A percentile compares a stretch with the other conserved stretches of the same genome.
These are phyloP conservation scores for Mormyrus hasselquistii DNA, from an alignment of 2,797 vertebrate genomes.

Conservation along the genomic window DNA sequence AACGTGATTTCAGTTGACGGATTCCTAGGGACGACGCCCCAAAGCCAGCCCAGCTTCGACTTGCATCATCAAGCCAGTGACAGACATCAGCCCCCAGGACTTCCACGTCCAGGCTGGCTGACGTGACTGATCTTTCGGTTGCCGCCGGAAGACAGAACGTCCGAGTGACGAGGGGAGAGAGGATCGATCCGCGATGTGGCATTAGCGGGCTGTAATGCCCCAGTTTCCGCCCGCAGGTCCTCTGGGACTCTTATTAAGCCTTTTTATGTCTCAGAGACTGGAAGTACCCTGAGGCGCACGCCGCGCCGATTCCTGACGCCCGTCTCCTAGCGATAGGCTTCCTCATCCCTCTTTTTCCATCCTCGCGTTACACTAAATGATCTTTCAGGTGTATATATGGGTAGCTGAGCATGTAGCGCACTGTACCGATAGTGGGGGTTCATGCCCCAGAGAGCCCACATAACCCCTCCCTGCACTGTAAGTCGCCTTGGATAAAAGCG, in stretches of 20 bases:
- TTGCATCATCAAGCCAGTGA: neutral
- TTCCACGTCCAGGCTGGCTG: neutral
- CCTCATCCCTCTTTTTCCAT: neutral
- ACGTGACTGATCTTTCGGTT: conserved; percentile 5
- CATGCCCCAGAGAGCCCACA: neutral
- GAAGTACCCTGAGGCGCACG: neutral
- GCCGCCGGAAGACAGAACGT: neutral
- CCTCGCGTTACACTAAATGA: neutral
- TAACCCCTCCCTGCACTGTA: neutral
- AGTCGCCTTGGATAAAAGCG: neutral
- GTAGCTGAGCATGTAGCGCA: neutral
- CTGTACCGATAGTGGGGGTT: neutral
- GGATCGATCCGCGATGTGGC: conserved; percentile 20
- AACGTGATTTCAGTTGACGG: neutral
- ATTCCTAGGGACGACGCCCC: neutral
- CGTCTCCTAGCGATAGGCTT: neutral
- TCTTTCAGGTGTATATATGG: neutral
- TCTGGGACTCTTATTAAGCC: conserved; percentile 16
- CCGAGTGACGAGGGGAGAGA: neutral
- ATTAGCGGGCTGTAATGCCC: conserved; percentile 17
- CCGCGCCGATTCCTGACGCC: neutral
- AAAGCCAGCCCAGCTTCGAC: neutral
- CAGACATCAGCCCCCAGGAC: neutral
- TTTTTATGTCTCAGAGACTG: conserved; percentile 12
- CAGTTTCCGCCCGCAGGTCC: neutral